Evolutionary conservation across 2,797 vertebrate species (phyloP).

Genomic region (Phylloscopus collybita): DNA sequence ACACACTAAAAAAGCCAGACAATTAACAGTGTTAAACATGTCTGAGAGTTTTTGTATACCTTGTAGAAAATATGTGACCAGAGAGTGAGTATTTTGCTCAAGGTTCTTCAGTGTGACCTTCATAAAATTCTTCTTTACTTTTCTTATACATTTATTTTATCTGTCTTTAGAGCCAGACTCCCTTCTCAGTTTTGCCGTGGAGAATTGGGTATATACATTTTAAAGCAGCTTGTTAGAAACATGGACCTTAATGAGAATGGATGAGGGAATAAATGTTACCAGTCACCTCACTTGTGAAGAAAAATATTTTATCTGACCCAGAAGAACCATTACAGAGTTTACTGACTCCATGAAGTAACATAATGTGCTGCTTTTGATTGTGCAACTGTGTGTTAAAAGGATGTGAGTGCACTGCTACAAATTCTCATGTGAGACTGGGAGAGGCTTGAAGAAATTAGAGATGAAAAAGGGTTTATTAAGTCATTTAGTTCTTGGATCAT

Average conservation of each 20-base stretch:
- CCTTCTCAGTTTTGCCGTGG: not conserved
- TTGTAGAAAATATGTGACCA: not conserved
- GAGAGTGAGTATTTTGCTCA: not conserved
- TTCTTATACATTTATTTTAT: not conserved
- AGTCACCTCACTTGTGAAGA: slow-evolving; percentile 45
- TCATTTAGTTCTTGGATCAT: slow-evolving; percentile 49
- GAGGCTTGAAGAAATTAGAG: slow-evolving; percentile 56
- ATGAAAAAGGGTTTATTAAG: slow-evolving; percentile 47
- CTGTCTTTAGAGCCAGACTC: not conserved
- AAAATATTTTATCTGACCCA: slow-evolving; percentile 54
- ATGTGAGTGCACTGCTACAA: slow-evolving; percentile 19
- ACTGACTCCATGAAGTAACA: slow-evolving; percentile 58
- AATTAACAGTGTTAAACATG: not conserved
- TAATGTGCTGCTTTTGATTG: slow-evolving; percentile 57
- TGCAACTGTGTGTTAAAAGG: slow-evolving; percentile 31
- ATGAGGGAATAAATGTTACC: slow-evolving; percentile 47
- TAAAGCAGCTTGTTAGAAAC: slow-evolving; percentile 31
- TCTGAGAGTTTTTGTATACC: not conserved
- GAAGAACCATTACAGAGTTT: slow-evolving; percentile 59
- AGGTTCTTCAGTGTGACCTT: not conserved
- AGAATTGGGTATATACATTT: not conserved
- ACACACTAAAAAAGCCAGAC: not conserved
- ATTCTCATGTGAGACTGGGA: slow-evolving; percentile 28
- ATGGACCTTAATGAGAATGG: slow-evolving; percentile 30
- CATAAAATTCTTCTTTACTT: not conserved